Evolutionary conservation across 1,140 invertebrate genomes (phyloP), one percentile per base, ranked within the genome.

Genomic region (Trichogramma pretiosum): DNA sequence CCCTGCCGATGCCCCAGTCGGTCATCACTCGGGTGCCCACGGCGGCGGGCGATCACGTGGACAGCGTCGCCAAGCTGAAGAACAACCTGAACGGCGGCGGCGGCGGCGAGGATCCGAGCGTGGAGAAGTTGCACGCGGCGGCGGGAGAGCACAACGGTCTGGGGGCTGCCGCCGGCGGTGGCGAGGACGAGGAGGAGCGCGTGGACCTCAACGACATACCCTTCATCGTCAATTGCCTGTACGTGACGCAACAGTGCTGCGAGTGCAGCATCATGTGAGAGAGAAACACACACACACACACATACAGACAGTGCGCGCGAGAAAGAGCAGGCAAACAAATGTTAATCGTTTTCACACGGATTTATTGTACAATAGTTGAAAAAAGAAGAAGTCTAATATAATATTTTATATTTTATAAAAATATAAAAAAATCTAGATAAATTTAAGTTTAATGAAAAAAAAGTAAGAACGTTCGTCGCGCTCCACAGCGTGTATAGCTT

Each of bases 261-360:
- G 66, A 68, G 19, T 73, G 70, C 50, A 64, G 60, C 36, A 70
- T 73, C 59, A n/a, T n/a, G n/a, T n/a, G n/a, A n/a, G n/a, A n/a
- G n/a, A n/a, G n/a, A n/a, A n/a, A n/a, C n/a, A n/a, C n/a, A n/a
- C n/a, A n/a, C n/a, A n/a, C n/a, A n/a, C n/a, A n/a, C n/a, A n/a
- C n/a, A n/a, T n/a, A n/a, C n/a, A n/a, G n/a, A n/a, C n/a, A n/a
- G n/a, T n/a, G n/a, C n/a, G n/a, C n/a, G n/a, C n/a, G n/a, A n/a
- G n/a, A n/a, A n/a, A n/a, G n/a, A n/a, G n/a, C n/a, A n/a, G n/a
- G n/a, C n/a, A n/a, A n/a, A n/a, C n/a, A n/a, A n/a, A n/a, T n/a
- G n/a, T n/a, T n/a, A n/a, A n/a, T n/a, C n/a, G n/a, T n/a, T n/a
- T n/a, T n/a, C n/a, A n/a, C n/a, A n/a, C n/a, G n/a, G n/a, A n/a